Base-by-base conservation (phyloP, 2,797 vertebrate species). In the Neostethus bicornis region DNA sequence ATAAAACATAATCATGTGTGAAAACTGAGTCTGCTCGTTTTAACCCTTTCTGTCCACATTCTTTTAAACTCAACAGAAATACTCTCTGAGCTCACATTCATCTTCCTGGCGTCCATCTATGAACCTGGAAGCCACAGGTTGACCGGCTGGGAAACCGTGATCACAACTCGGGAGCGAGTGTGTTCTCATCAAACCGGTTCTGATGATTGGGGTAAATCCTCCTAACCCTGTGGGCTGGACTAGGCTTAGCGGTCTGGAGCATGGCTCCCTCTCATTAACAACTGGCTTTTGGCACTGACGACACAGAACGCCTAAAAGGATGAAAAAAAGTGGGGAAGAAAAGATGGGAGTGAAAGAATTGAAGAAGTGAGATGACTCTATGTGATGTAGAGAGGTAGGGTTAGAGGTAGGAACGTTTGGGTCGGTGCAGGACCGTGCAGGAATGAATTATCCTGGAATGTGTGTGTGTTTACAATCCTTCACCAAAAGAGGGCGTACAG, bases 291-390 rank as follows among this genome's bases (percentile, higher is more conserved):
- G 80, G 85, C 72, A 85, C 73, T 79, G 82, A 70, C 35, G 85
- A 73, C 51, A 89, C 58, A 81, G 66, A 83, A 77, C 7, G 76
- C 83, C 87, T 90, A 84, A 9, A n/a, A 68, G 70, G 68, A 79
- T 75, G 77, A 53, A 83, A 79, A n/a, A 88, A 60, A 86, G 74
- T 24, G 51, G 75, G 75, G 77, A 84, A 82, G 68, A 73, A 66
- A 84, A 70, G n/a, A n/a, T n/a, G 43, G 51, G 24, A 68, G 68
- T 61, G 45, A 82, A 71, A 77, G 68, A 60, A 81, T 9, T 83
- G 66, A 21, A 46, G 54, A 70, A 61, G 51, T 12, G 39, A 35
- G 51, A 23, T 59, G 37, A 37, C 3, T 66, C 46, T 52, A 20
- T 9, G 24, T 34, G 6, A 7, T 29, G 43, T 39, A 46, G 6